Evolutionary conservation across 2,888 invertebrate species (phyloP), one percentile per base, ranked within the genome.

Genomic region (Plebejus argus): DNA sequence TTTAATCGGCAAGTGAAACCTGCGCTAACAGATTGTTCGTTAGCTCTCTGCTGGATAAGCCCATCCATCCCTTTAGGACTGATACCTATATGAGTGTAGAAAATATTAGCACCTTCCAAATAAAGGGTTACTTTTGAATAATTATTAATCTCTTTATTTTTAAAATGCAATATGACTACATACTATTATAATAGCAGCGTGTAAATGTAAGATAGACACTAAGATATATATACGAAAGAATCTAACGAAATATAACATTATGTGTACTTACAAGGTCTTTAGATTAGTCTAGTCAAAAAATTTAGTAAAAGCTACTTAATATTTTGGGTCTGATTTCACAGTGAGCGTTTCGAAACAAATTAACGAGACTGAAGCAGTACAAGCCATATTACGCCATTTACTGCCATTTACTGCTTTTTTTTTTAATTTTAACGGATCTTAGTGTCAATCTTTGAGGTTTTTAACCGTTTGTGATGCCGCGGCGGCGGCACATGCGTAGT

Each of bases 261-360:
- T 74, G 82, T 82, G 89, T 90, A 90, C 90, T 90, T 89, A 89
- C 82, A 49, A 53, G 74, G 74, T 78, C 77, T 80, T 84, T 85
- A 85, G 84, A 77, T 75, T 82, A 81, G 82, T 90, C 91, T 91
- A 92, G 91, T 92, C 91, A 90, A 84, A 85, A 85, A 83, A 23
- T 3, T 45, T 8, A 79, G 79, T 78, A 78, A 78, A 79, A 74
- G 15, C 74, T 74, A 72, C 49, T 72, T 72, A 74, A 53, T 49
- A 15, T 53, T 74, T 39, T 39, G 45, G 49, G 74, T 49, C 49
- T 53, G 74, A 53, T 74, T 12, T 49, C 28, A 53, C 28, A 49
- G 18, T 18, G 23, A 23, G 23, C 10, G 12, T 72, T 74, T 53
- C 28, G 45, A 76, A 72, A 76, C 4, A 66, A 23, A 15, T n/a